Base-by-base conservation (phyloP, 2,888 invertebrate genomes). In the Papilio elwesi region DNA sequence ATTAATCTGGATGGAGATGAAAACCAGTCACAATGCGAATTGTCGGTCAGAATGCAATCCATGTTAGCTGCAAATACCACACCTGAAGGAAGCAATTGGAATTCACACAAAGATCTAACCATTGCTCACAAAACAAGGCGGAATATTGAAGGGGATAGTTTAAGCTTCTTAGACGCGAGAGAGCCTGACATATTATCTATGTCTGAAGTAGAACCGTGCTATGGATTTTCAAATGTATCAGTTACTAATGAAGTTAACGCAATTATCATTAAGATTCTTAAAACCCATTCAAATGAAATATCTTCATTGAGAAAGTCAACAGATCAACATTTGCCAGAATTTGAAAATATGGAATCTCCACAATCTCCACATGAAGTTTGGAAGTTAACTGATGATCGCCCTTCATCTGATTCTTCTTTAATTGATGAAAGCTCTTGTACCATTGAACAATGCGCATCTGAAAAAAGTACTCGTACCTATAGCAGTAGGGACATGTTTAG, bases 201-300 rank as follows among this genome's bases (percentile, higher is more conserved):
- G 47, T 85, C 85, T 70, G 86, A 88, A 75, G 59, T 72, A 48
- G 84, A 87, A 76, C 86, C 86, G 72, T 86, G 89, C 78, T 74
- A 83, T 16, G 90, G 89, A 3, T 90, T 90, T 75, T 74, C 83
- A 47, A 63, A 73, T 74, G 68, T 4, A 9, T 43, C 62, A 6
- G n/a, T 49, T 6, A 38, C 10, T 26, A 57, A 48, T 7, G 26
- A 52, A 55, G 43, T 9, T 16, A 26, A 57, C n/a, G 48, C 13
- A 38, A 47, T 47, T 12, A 26, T 7, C 47, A 7, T 13, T 57
- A 48, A 43, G 13, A n/a, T 57, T 57, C 13, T 59, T 63, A 49
- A 69, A 36, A 62, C 47, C 57, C 47, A 52, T 12, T 48, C n/a
- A 65, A 10, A 55, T 49, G 16, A 68, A 26, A 57, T n/a, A 36